Base-by-base conservation (phyloP, 2,888 invertebrate species). In the Amiota mariae region DNA sequence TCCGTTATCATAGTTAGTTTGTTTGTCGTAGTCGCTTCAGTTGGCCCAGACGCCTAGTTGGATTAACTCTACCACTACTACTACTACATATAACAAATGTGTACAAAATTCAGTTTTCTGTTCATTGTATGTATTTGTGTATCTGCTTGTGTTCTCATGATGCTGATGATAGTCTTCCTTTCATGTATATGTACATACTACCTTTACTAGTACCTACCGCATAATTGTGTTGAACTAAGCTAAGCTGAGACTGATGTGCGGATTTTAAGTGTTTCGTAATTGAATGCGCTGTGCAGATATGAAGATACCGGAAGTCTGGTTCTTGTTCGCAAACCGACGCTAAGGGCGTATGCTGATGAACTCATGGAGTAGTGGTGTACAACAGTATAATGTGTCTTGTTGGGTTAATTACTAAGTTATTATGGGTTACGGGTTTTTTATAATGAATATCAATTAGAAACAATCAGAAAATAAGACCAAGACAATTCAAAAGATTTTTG, bases 61-160 rank as follows among this genome's bases (percentile, higher is more conserved):
- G 83, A 82, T 82, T 82, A 82, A 78, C 78, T 76, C 76, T 78
- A 77, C 76, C 73, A 78, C 71, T 76, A 77, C 79, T 78, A 77
- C 24, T 24, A 24, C n/a, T n/a, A n/a, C n/a, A n/a, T n/a, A n/a
- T n/a, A n/a, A n/a, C n/a, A n/a, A n/a, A 79, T 81, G 80, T 82
- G 81, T 81, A 82, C 82, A 82, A 82, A 82, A 82, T 83, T 54
- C 13, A 11, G 10, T 24, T 54, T 10, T 49, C 12, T 51, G 20
- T 3, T 24, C 24, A 24, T 24, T 24, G 24, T 54, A n/a, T 54
- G 54, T 54, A 54, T 54, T 6, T 54, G 12, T 54, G 12, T n/a
- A 54, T 54, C 13, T 63, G 63, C 46, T 12, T 36, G 63, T 36
- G 46, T 36, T n/a, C 11, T 15, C 64, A 64, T 47, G 64, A 15